These are phyloP conservation scores for Empis livida DNA, from an alignment of 2,888 invertebrate species.

Conservation along the genomic window DNA sequence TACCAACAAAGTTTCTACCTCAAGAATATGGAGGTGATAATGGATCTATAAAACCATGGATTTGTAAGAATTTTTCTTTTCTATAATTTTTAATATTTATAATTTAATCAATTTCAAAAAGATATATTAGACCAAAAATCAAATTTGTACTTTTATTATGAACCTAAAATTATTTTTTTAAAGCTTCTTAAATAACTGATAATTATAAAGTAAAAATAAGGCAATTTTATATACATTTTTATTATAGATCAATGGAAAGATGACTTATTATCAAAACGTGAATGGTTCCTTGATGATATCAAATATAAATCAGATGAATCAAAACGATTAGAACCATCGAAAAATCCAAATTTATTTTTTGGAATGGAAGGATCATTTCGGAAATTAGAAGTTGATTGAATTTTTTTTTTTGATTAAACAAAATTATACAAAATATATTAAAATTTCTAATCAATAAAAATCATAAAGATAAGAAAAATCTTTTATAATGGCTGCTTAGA, in stretches of 20 bases:
- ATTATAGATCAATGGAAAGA: slow-evolving; percentile 2
- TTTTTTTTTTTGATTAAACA: neutral
- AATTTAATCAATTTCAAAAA: neutral
- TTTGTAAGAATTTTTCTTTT: neutral
- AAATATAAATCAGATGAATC: slow-evolving; percentile 22
- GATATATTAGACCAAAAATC: too few species aligned
- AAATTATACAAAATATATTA: neutral
- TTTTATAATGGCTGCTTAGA: too few species aligned
- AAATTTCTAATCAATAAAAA: neutral
- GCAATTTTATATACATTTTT: slow-evolving; percentile 3
- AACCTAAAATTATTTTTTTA: too few species aligned
- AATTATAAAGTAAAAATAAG: too few species aligned
- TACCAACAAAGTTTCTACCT: slow-evolving; percentile 46
- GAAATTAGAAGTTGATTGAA: slow-evolving; percentile 24
- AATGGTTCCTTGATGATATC: slow-evolving; percentile 21
- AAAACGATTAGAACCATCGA: slow-evolving; percentile 17
- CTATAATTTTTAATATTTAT: too few species aligned
- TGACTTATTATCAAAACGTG: slow-evolving; percentile 3
- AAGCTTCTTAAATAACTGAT: too few species aligned
- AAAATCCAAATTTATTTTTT: slow-evolving; percentile 19
- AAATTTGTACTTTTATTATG: too few species aligned
- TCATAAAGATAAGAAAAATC: too few species aligned
- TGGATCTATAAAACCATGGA: slow-evolving; percentile 26
- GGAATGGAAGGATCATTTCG: slow-evolving; percentile 27
- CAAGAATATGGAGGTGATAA: slow-evolving; percentile 51